Evolutionary conservation across 2,113 vertebrate species (phyloP), one percentile per base, ranked within the genome.

Genomic region (Eptatretus burgeri): DNA sequence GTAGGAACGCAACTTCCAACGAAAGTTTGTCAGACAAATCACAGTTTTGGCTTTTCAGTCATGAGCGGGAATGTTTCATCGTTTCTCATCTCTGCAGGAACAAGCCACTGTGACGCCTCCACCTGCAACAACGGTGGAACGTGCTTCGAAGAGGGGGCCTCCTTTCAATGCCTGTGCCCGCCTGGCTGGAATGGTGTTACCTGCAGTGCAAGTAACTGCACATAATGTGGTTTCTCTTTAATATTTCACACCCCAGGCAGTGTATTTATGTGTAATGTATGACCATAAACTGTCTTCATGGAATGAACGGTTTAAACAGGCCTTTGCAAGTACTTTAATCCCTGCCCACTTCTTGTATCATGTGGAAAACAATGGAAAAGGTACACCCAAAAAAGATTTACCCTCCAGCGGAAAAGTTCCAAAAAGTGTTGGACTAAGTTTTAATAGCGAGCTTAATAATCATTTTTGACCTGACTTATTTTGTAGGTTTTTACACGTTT

Each of bases 121-220:
- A 94, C 87, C 50, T 96, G 89, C 71, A 80, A 79, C 51, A 93
- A 93, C 1, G 86, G 87, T 0, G 89, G 89, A 27, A 89, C 84
- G 0, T 96, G 89, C 64, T 80, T 78, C 0, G 89, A 96, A 67
- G 80, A 78, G 1, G 86, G 86, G 2, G 83, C 88, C 70, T 71
- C 82, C 14, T 96, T 87, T 72, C 79, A 74, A 66, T 96, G 89
- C 14, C 77, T 76, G 1, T 94, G 89, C 70, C 72, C 77, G 13
- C 75, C 80, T 0, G 84, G 82, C 20, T 93, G 86, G 85, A 76
- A 72, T 11, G 89, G 89, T 69, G 77, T 78, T 68, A 93, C 87
- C 63, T 96, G 89, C 68, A 81, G 79, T 66, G 78, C 78, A 1
- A 84, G 89, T 96, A 66, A 76, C 12, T 17, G 56, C 56, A n/a